Base-by-base conservation (phyloP, 1,140 invertebrate species). In the Macrobrachium rosenbergii region DNA sequence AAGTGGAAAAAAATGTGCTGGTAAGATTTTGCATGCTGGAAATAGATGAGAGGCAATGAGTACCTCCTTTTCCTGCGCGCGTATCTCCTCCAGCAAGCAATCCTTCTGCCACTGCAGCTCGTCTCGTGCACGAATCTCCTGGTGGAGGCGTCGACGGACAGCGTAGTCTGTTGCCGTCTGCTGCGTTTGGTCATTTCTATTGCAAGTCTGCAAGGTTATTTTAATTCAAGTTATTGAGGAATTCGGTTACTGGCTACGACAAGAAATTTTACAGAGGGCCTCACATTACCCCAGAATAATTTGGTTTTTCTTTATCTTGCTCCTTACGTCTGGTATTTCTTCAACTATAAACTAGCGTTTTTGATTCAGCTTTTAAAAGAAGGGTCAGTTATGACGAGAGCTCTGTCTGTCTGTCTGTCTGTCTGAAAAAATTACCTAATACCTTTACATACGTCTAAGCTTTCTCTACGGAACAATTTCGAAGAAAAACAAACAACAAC, bases 31-130 rank as follows among this genome's bases (percentile, higher is more conserved):
- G 52, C 28, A 28, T 7, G 3, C 12, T 21, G 59, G 59, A 58
- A 16, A 19, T 73, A 73, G 19, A 28, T 73, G 69, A 21, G 69
- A 28, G 5, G 16, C 16, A 16, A 73, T 64, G 63, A 69, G 8
- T 77, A 88, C 87, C 73, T 88, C 87, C 52, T 80, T 69, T 59
- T 88, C 87, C 43, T 88, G 87, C 1, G 58, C 82, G 17, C 64
- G 64, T 37, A 88, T 88, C 52, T 88, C 87, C 37, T 84, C 76
- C 58, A 88, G 21, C 0, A 88, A 63, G 14, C 69, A 45, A 43
- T 88, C 76, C 60, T 84, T 88, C 63, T 88, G 81, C 87, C 87
- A 88, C 64, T 88, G 81, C 16, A 88, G 82, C 14, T 88, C 87
- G 45, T 88, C 87, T 43, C 78, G 77, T 8, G 87, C 82, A 10